These are phyloP conservation scores for Cryptus armator DNA, from an alignment of 2,888 invertebrate genomes.

Conservation along the genomic window DNA sequence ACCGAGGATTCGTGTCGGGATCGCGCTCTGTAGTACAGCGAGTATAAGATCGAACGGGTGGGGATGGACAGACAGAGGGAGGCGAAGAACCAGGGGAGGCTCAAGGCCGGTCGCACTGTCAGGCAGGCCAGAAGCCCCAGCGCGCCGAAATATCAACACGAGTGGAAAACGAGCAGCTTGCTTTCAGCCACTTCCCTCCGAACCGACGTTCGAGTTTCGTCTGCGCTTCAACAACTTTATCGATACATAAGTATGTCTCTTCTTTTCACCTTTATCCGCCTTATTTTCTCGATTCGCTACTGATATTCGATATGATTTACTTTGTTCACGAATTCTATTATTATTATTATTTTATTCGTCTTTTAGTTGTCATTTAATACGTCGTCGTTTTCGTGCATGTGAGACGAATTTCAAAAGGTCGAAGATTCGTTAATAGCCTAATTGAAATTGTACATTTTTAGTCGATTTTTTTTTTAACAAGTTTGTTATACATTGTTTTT, in stretches of 20 bases:
- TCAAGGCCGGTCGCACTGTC: slow-evolving; percentile 75
- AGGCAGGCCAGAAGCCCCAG: slow-evolving; percentile 68
- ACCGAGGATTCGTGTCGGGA: slow-evolving; percentile 56
- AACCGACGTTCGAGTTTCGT: slow-evolving; percentile 41
- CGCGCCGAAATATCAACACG: slow-evolving; percentile 69
- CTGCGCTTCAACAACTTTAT: slow-evolving; percentile 36
- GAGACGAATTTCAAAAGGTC: no score
- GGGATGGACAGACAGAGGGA: slow-evolving; percentile 59
- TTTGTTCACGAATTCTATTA: neutral
- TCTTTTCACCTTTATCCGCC: slow-evolving; percentile 32
- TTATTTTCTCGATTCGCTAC: slow-evolving; percentile 12
- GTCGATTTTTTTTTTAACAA: neutral
- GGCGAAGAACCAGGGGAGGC: slow-evolving; percentile 72
- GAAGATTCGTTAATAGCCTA: no score
- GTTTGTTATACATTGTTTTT: neutral
- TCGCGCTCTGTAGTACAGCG: slow-evolving; percentile 53
- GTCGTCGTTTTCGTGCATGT: no score
- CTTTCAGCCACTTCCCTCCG: slow-evolving; percentile 53
- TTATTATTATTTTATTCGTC: neutral
- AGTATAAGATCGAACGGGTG: slow-evolving; percentile 35
- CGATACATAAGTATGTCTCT: slow-evolving; percentile 9
- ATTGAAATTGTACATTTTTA: neutral
- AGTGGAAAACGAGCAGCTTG: slow-evolving; percentile 52
- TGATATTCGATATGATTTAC: slow-evolving; percentile 14
- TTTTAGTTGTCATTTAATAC: neutral